Evolutionary conservation across 2,888 invertebrate genomes (phyloP), one percentile per base, ranked within the genome.

Genomic region (Melanostoma mellinum): DNA sequence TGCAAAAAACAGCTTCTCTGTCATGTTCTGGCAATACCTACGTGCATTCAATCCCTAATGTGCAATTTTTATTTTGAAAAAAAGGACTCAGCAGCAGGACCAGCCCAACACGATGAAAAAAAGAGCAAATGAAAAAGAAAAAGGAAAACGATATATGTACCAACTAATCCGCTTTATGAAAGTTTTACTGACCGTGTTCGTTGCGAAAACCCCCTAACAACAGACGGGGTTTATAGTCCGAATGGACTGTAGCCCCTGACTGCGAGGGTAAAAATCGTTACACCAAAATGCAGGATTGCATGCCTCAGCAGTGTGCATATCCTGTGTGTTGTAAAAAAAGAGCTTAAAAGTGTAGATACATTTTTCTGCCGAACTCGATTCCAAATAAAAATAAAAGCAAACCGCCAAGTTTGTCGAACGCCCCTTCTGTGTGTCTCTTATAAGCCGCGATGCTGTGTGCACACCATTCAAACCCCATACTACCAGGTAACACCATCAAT

Each of bases 101-200:
- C 35, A 46, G 4, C 33, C 60, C 6, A 20, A 20, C 61, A 2
- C n/a, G n/a, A n/a, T n/a, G n/a, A n/a, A n/a, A n/a, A n/a, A 8
- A 36, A 36, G 50, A 44, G 33, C 6, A 32, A 71, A 71, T 32
- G 50, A 71, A 60, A 38, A 38, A 10, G 30, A 35, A 50, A 35
- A 48, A 50, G 35, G 40, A 52, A 38, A 10, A 58, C 32, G 40
- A 38, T n/a, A 38, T 6, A 9, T 8, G 10, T 44, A 46, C 38
- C 35, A 36, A 67, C 76, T 81, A 76, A 81, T 81, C 76, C 60
- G 50, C 72, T 55, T 81, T 76, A 81, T 71, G 67, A 48, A 81
- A 76, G 71, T 72, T 81, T 76, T 56, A 67, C 76, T 61, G 71
- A 61, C 71, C 72, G 40, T 72, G 55, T 44, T 30, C 20, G 44